phyloP scores from a whole-genome alignment of 2,888 invertebrate species.

The Agriopis marginaria region DNA sequence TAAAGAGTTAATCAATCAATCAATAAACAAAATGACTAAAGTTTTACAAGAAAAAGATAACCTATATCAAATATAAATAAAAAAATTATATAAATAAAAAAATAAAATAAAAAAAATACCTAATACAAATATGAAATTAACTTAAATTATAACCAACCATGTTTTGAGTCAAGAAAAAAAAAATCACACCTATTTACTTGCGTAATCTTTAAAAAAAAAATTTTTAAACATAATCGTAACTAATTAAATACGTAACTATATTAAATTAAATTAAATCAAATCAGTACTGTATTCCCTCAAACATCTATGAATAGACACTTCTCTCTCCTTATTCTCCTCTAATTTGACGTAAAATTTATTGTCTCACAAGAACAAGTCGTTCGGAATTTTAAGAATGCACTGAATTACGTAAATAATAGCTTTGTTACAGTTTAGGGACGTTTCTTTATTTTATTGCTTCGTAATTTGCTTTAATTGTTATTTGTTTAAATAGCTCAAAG shows the following conservation, averaged over 20 bases:
- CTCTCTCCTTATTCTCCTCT: slow-evolving; percentile 26
- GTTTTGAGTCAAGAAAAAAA: neutral
- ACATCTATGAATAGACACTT: slow-evolving; percentile 33
- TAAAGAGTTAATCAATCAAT: too few relatives aligned
- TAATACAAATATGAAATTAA: too few relatives aligned
- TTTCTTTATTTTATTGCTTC: slow-evolving; percentile 34
- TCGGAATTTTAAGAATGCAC: slow-evolving; percentile 36
- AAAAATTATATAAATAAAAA: too few relatives aligned
- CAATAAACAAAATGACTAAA: too few relatives aligned
- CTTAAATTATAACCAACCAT: slow-evolving; percentile 37
- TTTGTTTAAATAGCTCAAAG: slow-evolving; percentile 9
- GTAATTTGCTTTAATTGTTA: slow-evolving; percentile 24
- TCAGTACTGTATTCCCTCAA: slow-evolving; percentile 8
- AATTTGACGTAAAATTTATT: slow-evolving; percentile 42
- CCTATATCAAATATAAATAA: neutral
- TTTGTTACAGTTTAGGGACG: slow-evolving; percentile 14
- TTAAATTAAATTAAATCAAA: too few relatives aligned
- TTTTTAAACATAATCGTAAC: too few relatives aligned
- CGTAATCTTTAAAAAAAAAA: too few relatives aligned
- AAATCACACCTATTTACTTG: too few relatives aligned
- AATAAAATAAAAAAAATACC: too few relatives aligned
- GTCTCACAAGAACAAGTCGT: slow-evolving; percentile 23
- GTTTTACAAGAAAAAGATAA: too few relatives aligned
- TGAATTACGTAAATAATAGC: slow-evolving; percentile 41
- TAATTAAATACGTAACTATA: too few relatives aligned